Evolutionary conservation across 2,888 invertebrate genomes (phyloP), one percentile per base, ranked within the genome.

Genomic region (Dilophus febrilis): DNA sequence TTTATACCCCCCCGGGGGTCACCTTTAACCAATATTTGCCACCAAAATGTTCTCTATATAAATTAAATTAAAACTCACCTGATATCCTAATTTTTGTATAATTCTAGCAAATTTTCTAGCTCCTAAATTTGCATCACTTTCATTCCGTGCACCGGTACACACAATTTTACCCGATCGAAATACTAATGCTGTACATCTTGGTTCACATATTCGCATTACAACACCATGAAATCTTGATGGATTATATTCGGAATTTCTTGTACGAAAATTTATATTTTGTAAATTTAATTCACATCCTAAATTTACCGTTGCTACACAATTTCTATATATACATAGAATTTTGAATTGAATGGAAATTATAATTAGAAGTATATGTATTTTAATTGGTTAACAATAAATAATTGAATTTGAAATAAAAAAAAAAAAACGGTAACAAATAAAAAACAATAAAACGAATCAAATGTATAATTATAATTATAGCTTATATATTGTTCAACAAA

Each of bases 191-290:
- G 81, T 81, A 19, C 77, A 76, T 49, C 80, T 68, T 1, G 86
- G 86, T 46, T 79, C 80, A 38, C 81, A 64, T 56, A 86, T 77
- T 53, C 82, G 71, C 84, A 86, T 85, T 1, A 86, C 74, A 13
- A 86, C 74, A 11, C 85, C 86, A 52, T 81, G 78, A 54, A 86
- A 86, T 47, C 84, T 66, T 6, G 77, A 72, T 8, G 86, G 86
- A 53, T 82, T 83, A 50, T 84, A 86, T 58, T 86, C 86, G 0
- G 85, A 81, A 58, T 80, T 84, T 46, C 86, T 67, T 4, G 85
- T 84, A 38, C 79, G 71, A 44, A 77, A 76, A 54, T 84, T 84
- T 41, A 86, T 82, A 43, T 72, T 71, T 50, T 76, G 68, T 28
- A 86, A 62, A 52, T 81, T 73, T 41, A 86, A 59, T 53, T 75